Conservation (phyloP, 2,113 vertebrate genomes). For the Apteryx owenii region DNA sequence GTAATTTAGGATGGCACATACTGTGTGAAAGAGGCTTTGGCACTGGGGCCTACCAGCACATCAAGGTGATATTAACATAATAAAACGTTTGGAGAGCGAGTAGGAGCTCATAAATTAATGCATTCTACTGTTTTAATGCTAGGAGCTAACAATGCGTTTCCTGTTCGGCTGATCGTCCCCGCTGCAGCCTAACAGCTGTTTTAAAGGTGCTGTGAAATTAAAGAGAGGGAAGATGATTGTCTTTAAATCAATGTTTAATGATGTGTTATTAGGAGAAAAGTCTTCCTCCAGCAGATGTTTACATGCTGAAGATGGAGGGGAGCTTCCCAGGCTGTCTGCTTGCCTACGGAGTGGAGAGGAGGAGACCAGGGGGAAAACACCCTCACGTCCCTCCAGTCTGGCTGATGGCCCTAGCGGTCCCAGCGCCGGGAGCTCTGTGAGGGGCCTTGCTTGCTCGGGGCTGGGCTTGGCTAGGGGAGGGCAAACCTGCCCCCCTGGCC, state of each 20-base stretch:
- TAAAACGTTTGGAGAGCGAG: conserved; percentile 61
- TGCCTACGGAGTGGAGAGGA: not conserved
- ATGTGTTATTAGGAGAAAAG: conserved; percentile 63
- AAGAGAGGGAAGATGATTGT: conserved; percentile 68
- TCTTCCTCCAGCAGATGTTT: conserved; percentile 56
- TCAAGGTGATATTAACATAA: conserved; percentile 67
- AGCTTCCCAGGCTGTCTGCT: conserved; percentile 6
- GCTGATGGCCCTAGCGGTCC: not conserved
- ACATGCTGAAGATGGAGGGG: not conserved
- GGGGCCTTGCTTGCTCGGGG: not conserved
- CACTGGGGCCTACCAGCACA: conserved; percentile 37
- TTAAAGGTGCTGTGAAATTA: conserved; percentile 70
- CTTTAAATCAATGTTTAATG: conserved; percentile 75
- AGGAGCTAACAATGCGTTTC: conserved; percentile 68
- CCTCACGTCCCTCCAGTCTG: fast-evolving
- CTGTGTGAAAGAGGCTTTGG: conserved; percentile 64
- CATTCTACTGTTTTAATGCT: conserved; percentile 71
- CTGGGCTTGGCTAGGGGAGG: fast-evolving
- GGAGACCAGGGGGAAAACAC: not conserved
- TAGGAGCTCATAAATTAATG: conserved; percentile 75
- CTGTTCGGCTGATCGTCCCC: conserved; percentile 52
- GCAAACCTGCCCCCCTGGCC: not conserved
- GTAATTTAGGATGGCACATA: conserved; percentile 70
- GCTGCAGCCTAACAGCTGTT: conserved; percentile 66
- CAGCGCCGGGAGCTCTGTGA: not conserved